Evolutionary conservation across 1,140 invertebrate species (phyloP).

Genomic region (Procambarus virginalis): DNA sequence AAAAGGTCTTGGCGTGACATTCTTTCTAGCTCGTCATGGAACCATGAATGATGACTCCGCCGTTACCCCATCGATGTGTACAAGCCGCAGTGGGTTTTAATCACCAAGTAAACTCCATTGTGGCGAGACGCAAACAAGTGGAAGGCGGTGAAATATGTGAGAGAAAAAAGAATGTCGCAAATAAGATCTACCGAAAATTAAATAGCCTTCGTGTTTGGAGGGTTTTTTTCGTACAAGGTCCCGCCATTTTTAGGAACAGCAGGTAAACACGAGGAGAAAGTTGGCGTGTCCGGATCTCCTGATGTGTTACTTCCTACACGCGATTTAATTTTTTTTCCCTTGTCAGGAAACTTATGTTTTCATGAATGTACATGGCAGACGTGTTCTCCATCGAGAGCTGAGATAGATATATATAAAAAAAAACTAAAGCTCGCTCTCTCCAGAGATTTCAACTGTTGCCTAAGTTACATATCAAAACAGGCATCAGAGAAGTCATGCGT

Average conservation of each 20-base stretch:
- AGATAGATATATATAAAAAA: neutral
- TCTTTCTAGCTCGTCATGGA: neutral
- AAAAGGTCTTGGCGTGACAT: neutral
- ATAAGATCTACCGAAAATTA: neutral
- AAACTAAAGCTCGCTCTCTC: neutral
- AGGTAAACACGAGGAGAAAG: conserved; percentile 3
- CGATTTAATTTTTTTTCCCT: neutral
- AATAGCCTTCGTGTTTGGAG: neutral
- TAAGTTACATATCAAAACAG: neutral
- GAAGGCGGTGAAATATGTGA: neutral
- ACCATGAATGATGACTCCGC: neutral
- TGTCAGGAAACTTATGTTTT: neutral
- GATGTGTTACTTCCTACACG: neutral
- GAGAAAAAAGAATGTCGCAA: neutral
- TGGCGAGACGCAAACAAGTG: neutral
- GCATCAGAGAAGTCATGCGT: neutral
- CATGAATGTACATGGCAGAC: neutral
- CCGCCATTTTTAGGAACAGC: conserved; percentile 3
- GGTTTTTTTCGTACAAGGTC: conserved; percentile 16
- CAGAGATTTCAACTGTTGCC: neutral
- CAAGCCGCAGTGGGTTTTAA: neutral
- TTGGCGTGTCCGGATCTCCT: neutral
- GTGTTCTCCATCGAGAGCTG: neutral
- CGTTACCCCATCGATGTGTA: neutral
- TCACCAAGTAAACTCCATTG: neutral